Base-by-base conservation (phyloP, 2,113 vertebrate genomes). In the Dissostichus mawsoni region DNA sequence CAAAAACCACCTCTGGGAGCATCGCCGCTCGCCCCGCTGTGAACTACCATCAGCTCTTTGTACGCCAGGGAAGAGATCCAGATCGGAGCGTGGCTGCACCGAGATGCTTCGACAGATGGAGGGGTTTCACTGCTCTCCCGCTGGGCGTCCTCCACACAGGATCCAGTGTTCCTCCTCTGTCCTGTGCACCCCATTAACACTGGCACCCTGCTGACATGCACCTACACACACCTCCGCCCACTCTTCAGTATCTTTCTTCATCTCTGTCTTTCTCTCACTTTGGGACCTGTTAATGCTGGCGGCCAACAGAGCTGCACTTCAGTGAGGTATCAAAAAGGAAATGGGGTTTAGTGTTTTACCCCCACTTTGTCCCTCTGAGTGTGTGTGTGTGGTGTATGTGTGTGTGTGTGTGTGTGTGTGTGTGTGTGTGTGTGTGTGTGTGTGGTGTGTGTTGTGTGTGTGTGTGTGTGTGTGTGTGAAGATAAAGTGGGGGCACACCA, bases 181-280 rank as follows among this genome's bases (percentile, higher is more conserved):
- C 64, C 66, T 7, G 36, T 41, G 82, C 76, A 80, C 76, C 91
- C 80, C 86, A 92, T 94, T 93, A 95, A 90, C 92, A 86, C 87
- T 75, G 77, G 76, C 89, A 80, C 78, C 88, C 87, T 47, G 85
- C 91, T 91, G 91, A 92, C 90, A 92, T 76, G 51, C 81, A 70
- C 76, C 84, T 78, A 69, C 86, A 89, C 91, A 88, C 56, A 58
- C 77, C 63, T 36, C n/a, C 25, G 69, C 53, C 23, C 58, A 61
- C 41, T 51, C 69, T 82, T 44, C 48, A 7, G 20, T 55, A 73
- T 69, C 79, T 85, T 51, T 76, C 78, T 89, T 74, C 76, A 75
- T 84, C 87, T 86, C 71, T 47, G 62, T 78, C 85, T 74, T 71
- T 45, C 12, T 18, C 83, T 83, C 81, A 63, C 85, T 88, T 79